These are phyloP conservation scores for Virgularia gustaviana DNA, from an alignment of 92 coral and sea anemone species.

Conservation along the genomic window DNA sequence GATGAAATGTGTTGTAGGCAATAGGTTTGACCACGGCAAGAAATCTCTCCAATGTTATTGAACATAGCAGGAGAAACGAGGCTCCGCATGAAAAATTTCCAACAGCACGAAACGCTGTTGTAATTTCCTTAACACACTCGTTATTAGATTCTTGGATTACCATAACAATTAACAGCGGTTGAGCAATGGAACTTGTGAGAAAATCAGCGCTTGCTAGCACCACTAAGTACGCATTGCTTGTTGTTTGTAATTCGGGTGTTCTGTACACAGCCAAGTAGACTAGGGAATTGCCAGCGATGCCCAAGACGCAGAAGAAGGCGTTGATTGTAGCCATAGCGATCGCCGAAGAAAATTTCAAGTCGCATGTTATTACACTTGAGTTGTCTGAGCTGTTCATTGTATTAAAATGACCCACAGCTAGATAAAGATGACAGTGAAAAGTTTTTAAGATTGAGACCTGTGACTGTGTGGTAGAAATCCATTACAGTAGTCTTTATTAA, in stretches of 20 bases:
- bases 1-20: conserved; percentile 62
- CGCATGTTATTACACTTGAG: conserved; percentile 5
- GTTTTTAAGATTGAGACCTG: not conserved
- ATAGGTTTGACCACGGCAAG: conserved; percentile 55
- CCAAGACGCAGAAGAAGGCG: conserved; percentile 45
- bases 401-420: not conserved
- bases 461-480: no score
- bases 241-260: conserved; percentile 45
- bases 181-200: conserved; percentile 57
- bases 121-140: conserved; percentile 43
- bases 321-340: conserved; percentile 27
- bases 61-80: conserved; percentile 57
- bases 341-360: not conserved
- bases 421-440: not conserved
- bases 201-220: conserved; percentile 76
- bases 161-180: conserved; percentile 66
- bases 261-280: conserved; percentile 64
- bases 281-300: conserved; percentile 69
- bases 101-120: conserved; percentile 61
- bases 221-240: conserved; percentile 70
- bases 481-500: no score
- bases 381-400: not conserved
- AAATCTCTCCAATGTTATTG: conserved; percentile 75
- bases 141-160: conserved; percentile 47
- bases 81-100: conserved; percentile 76